These are phyloP conservation scores for Periophthalmus magnuspinnatus DNA, from an alignment of 2,797 vertebrate species.

Conservation along the genomic window DNA sequence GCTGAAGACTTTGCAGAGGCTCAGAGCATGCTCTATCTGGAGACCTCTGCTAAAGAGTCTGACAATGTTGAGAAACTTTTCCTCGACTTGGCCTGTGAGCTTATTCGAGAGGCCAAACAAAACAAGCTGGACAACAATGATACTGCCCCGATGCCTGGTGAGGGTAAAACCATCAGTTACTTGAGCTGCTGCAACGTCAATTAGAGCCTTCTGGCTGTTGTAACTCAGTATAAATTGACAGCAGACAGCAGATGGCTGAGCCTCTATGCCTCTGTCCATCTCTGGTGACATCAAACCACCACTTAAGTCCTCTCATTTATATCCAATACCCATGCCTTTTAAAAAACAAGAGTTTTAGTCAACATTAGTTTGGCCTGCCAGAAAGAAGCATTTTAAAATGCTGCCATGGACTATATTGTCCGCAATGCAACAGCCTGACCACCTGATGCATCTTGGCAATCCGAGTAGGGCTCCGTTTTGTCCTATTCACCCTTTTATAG, in stretches of 20 bases:
- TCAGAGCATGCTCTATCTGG: slow-evolving; percentile 97
- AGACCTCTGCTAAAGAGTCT: slow-evolving; percentile 97
- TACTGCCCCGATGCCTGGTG: slow-evolving; percentile 91
- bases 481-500: slow-evolving; percentile 35
- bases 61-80: slow-evolving; percentile 99
- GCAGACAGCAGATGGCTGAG: slow-evolving; percentile 53
- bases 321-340: slow-evolving; percentile 65
- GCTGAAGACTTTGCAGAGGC: slow-evolving; percentile 94
- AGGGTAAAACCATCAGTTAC: slow-evolving; percentile 97
- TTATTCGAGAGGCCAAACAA: slow-evolving; percentile 96
- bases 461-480: slow-evolving; percentile 49
- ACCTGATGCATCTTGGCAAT: slow-evolving; percentile 49
- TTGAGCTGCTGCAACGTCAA: slow-evolving; percentile 98
- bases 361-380: slow-evolving; percentile 53
- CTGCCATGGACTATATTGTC: slow-evolving; percentile 52
- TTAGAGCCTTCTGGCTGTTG: slow-evolving; percentile 66
- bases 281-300: slow-evolving; percentile 62
- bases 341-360: slow-evolving; percentile 54
- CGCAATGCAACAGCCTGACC: slow-evolving; percentile 44
- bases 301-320: slow-evolving; percentile 60
- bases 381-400: slow-evolving; percentile 57
- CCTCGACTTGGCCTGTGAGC: slow-evolving; percentile 93
- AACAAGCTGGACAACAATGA: slow-evolving; percentile 97
- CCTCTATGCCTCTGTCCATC: slow-evolving; percentile 68
- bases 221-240: slow-evolving; percentile 56